These are phyloP conservation scores for Helicoverpa zea DNA, from an alignment of 1,140 invertebrate species.

Conservation along the genomic window DNA sequence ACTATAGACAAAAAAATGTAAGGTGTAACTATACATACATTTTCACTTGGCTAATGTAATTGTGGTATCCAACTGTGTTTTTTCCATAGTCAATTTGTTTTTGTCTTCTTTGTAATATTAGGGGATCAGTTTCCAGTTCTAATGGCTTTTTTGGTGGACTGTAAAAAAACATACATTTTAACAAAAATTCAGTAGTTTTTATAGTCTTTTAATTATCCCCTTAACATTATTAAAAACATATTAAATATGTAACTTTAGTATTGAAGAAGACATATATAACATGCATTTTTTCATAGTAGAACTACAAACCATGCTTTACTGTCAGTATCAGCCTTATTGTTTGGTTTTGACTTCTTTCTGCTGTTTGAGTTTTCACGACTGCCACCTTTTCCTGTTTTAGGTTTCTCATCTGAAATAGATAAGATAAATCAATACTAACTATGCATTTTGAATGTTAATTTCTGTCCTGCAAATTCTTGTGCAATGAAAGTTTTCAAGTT, in stretches of 20 bases:
- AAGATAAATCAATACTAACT: neutral
- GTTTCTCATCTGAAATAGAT: slow-evolving; percentile 32
- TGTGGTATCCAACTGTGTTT: slow-evolving; percentile 95
- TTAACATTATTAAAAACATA: too few species aligned
- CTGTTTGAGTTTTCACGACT: slow-evolving; percentile 68
- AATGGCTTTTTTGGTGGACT: slow-evolving; percentile 69
- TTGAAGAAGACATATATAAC: neutral
- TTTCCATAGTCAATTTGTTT: slow-evolving; percentile 98
- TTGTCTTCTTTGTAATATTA: slow-evolving; percentile 91
- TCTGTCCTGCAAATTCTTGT: too few species aligned
- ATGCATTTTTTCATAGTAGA: slow-evolving; percentile 29
- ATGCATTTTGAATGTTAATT: too few species aligned
- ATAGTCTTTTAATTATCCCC: too few species aligned
- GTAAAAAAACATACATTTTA: slow-evolving; percentile 40
- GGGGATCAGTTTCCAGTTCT: slow-evolving; percentile 91
- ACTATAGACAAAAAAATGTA: slow-evolving; percentile 33
- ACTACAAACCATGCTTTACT: slow-evolving; percentile 55
- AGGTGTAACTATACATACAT: slow-evolving; percentile 87
- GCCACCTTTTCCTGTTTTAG: slow-evolving; percentile 65
- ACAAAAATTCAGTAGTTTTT: too few species aligned
- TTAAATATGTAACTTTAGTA: neutral
- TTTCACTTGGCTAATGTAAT: slow-evolving; percentile 91
- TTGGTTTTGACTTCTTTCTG: slow-evolving; percentile 70
- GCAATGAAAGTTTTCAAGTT: too few species aligned
- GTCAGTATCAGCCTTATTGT: slow-evolving; percentile 52